Conservation (phyloP, 2,888 invertebrate species). For the Aromia moschata region DNA sequence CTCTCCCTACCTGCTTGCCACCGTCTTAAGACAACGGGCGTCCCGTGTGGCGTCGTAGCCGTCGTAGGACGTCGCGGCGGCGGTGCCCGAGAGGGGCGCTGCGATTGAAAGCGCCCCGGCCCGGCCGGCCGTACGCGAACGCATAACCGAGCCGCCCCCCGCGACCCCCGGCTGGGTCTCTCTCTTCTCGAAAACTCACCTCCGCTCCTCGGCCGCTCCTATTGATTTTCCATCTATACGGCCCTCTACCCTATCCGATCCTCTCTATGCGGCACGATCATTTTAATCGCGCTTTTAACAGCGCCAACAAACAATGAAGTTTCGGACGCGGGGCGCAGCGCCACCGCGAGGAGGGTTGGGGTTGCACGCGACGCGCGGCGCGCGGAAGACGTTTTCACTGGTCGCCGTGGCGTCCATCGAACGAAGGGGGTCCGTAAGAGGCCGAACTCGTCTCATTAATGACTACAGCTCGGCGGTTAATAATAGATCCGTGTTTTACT, state of each 20-base stretch:
- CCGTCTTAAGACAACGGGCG: too few species aligned
- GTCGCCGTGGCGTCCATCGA: too few species aligned
- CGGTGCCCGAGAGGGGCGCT: background rate
- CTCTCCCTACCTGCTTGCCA: too few species aligned
- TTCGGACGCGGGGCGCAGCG: constrained; percentile 27
- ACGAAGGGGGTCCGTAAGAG: too few species aligned
- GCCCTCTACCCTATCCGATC: constrained; percentile 41
- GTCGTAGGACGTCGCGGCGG: background rate
- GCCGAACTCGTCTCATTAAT: too few species aligned
- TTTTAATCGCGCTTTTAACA: constrained; percentile 39
- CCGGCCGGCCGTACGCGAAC: constrained; percentile 8
- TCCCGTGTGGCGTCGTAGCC: too few species aligned
- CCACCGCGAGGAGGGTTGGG: constrained; percentile 18
- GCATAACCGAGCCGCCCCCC: constrained; percentile 12
- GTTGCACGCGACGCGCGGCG: too few species aligned
- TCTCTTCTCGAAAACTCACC: constrained; percentile 29
- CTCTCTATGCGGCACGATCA: constrained; percentile 42
- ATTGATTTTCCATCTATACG: constrained; percentile 54
- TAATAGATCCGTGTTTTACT: too few species aligned
- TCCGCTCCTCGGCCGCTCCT: constrained; percentile 39
- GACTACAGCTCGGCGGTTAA: too few species aligned
- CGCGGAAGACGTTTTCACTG: too few species aligned
- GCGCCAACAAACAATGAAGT: constrained; percentile 40
- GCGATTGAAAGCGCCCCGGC: background rate
- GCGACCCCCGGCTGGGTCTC: constrained; percentile 1